A percentile compares a stretch with the other conserved stretches of the same genome.
phyloP scores from a whole-genome alignment of 2,113 vertebrate species.

The Cranoglanis bouderius region DNA sequence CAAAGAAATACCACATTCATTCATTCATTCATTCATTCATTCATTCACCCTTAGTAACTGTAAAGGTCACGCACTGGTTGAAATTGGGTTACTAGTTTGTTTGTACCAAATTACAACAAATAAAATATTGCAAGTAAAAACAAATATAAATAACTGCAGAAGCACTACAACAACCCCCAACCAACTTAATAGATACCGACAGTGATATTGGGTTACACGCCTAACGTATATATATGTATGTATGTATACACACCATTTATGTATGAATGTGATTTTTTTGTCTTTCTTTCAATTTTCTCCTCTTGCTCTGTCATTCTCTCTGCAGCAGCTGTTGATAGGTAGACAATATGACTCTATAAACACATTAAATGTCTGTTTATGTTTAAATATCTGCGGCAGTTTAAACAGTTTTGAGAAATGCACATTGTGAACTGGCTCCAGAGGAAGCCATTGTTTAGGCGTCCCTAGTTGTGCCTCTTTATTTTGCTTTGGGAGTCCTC shows the following conservation, averaged over 20 bases:
- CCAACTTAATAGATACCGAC: too few species aligned
- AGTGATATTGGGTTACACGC: neutral
- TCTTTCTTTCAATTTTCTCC: neutral
- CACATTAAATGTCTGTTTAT: constrained; percentile 53
- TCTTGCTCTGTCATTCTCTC: constrained; percentile 25
- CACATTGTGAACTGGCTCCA: constrained; percentile 27
- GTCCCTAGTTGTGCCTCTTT: constrained; percentile 46
- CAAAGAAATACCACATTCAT: too few species aligned
- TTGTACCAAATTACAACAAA: too few species aligned
- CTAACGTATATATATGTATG: neutral
- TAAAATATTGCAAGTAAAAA: too few species aligned
- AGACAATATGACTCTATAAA: constrained; percentile 50
- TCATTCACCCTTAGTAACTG: too few species aligned
- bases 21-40: too few species aligned
- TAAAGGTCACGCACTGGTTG: too few species aligned
- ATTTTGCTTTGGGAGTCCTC: constrained; percentile 42
- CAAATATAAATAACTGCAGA: too few species aligned
- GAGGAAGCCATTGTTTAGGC: constrained; percentile 22
- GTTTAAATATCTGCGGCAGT: constrained; percentile 43
- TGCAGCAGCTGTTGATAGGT: constrained; percentile 40
- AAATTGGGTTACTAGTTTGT: too few species aligned
- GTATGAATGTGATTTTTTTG: neutral
- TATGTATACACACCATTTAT: neutral
- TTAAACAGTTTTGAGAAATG: constrained; percentile 53
- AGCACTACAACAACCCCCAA: too few species aligned